phyloP scores from a whole-genome alignment of 1,140 invertebrate species.

The Oncopeltus fasciatus region DNA sequence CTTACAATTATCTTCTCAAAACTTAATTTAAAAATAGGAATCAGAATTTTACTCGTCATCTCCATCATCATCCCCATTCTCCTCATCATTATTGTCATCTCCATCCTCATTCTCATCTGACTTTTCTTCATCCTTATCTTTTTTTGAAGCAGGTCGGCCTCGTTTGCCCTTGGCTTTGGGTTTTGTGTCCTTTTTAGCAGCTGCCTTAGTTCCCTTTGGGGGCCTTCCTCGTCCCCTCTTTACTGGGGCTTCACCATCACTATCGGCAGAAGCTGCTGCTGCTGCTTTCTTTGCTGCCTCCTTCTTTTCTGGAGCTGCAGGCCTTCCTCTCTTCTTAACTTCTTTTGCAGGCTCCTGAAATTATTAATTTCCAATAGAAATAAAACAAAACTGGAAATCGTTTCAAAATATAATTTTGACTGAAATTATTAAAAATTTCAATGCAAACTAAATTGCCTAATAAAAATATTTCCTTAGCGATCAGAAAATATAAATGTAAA shows the following conservation, averaged over 20 bases:
- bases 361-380: no score
- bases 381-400: not conserved
- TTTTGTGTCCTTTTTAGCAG: not conserved
- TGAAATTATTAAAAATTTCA: not conserved
- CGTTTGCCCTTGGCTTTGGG: not conserved
- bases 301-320: not conserved
- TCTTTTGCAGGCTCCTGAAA: not conserved
- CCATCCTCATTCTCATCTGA: not conserved
- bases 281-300: not conserved
- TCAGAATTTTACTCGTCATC: not conserved
- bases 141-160: not conserved
- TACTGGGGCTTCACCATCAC: conserved; percentile 3
- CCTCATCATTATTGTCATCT: conserved; percentile 1
- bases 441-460: not conserved
- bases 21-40: not conserved
- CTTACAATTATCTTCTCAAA: no score
- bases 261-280: not conserved
- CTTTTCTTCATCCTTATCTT: conserved; percentile 1
- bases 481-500: no score
- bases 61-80: conserved; percentile 3
- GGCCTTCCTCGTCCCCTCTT: conserved; percentile 1
- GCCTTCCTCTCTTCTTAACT: conserved; percentile 4
- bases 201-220: not conserved
- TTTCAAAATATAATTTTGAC: no score
- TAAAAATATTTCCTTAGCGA: no score